A percentile compares a stretch with the other conserved stretches of the same genome.
phyloP scores from a whole-genome alignment of 2,888 invertebrate species.

The Dicranocentrus wangi region DNA sequence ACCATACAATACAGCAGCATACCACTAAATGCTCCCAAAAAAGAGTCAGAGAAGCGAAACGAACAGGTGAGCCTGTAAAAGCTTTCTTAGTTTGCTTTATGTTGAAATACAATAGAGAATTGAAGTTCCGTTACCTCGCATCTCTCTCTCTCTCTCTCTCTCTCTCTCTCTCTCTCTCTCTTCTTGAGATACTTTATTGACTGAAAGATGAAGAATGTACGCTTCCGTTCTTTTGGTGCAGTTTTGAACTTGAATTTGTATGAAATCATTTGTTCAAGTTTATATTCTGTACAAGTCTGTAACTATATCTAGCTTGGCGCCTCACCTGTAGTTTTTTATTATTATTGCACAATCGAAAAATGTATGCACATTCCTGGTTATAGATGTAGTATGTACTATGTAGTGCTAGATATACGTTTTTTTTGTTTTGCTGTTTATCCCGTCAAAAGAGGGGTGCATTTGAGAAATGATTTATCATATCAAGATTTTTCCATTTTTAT shows the following conservation, averaged over 20 bases:
- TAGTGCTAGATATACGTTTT: background rate
- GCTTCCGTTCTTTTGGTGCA: slow-evolving; percentile 49
- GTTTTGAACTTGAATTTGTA: slow-evolving; percentile 22
- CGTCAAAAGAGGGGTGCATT: too few species aligned
- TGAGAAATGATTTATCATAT: too few species aligned
- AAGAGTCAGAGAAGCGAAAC: slow-evolving; percentile 46
- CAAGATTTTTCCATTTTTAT: too few species aligned
- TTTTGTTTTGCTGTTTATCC: slow-evolving; percentile 10
- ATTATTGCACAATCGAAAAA: background rate
- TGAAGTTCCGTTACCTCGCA: slow-evolving; percentile 41
- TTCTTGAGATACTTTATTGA: slow-evolving; percentile 2
- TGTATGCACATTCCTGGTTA: too few species aligned
- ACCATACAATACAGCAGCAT: too few species aligned
- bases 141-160: too few species aligned
- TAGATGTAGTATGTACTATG: too few species aligned
- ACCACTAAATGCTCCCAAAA: slow-evolving; percentile 19
- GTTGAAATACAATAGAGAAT: slow-evolving; percentile 4
- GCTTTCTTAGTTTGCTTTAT: slow-evolving; percentile 5
- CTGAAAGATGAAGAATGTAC: slow-evolving; percentile 35
- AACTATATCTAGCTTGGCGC: background rate
- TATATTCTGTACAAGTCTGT: background rate
- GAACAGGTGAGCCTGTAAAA: slow-evolving; percentile 29
- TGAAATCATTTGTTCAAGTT: slow-evolving; percentile 39
- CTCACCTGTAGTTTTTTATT: slow-evolving; percentile 6
- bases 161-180: too few species aligned